Percentiles rank a stretch among this genome's conserved stretches.
Conservation (phyloP, 2,888 invertebrate species). For the Baronia brevicornis region DNA sequence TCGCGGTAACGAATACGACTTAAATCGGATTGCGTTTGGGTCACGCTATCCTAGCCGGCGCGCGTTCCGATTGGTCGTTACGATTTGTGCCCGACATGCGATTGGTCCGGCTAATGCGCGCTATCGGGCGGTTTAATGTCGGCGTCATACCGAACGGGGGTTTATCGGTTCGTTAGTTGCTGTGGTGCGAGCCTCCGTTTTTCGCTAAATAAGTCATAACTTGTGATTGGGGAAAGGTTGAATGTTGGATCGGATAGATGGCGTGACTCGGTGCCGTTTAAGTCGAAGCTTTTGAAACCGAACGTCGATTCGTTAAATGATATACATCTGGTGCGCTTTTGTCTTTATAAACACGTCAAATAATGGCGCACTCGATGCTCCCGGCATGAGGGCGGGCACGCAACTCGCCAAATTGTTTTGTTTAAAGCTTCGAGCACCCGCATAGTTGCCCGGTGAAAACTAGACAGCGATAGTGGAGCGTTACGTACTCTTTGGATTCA, state of each 20-base stretch:
- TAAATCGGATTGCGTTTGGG: constrained; percentile 70
- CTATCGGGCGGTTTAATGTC: constrained; percentile 58
- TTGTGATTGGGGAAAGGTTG: constrained; percentile 62
- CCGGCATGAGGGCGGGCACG: constrained; percentile 39
- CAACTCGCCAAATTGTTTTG: constrained; percentile 44
- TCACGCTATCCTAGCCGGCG: constrained; percentile 72
- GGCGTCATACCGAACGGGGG: constrained; percentile 61
- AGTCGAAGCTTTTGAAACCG: constrained; percentile 55
- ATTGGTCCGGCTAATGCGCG: constrained; percentile 58
- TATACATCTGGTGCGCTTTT: constrained; percentile 68
- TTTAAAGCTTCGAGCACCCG: constrained; percentile 38
- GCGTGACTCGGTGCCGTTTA: constrained; percentile 73
- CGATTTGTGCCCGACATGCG: constrained; percentile 59
- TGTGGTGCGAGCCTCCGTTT: constrained; percentile 63
- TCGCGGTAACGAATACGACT: constrained; percentile 70
- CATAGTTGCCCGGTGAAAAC: constrained; percentile 43
- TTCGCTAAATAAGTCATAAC: constrained; percentile 72
- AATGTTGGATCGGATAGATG: constrained; percentile 68
- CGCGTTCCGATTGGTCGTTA: constrained; percentile 62
- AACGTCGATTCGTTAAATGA: constrained; percentile 72
- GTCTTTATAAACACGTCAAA: constrained; percentile 72
- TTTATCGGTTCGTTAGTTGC: constrained; percentile 67
- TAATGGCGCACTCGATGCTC: constrained; percentile 34
- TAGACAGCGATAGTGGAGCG: constrained; percentile 29
- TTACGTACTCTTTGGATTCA: constrained; percentile 15